Evolutionary conservation across 2,797 vertebrate species (phyloP).

Genomic region (Sparidentex hasta): DNA sequence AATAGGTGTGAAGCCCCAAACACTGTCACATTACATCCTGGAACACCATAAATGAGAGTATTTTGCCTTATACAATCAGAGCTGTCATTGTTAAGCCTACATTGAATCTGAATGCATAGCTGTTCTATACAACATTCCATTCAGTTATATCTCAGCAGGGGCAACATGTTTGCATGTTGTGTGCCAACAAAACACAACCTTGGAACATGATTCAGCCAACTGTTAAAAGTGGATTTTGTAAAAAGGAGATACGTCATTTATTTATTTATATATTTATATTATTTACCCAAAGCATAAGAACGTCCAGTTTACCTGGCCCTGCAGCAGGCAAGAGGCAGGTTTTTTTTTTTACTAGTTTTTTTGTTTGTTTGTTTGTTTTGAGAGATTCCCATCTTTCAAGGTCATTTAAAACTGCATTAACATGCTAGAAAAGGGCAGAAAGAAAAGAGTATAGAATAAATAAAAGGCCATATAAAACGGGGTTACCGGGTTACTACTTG

Average conservation of each 20-base stretch:
- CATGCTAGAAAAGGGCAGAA: background rate
- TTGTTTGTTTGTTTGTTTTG: background rate
- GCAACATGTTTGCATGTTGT: too few species aligned
- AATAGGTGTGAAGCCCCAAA: background rate
- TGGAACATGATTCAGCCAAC: background rate
- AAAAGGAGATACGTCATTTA: background rate
- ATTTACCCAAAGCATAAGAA: background rate
- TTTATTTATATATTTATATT: too few species aligned
- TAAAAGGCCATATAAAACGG: background rate
- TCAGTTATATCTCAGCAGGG: background rate
- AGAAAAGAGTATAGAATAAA: background rate
- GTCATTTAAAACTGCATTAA: background rate
- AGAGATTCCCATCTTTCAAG: background rate
- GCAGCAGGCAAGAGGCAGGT: background rate
- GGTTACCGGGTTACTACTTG: background rate
- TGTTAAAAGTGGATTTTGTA: background rate
- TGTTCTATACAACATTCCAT: background rate
- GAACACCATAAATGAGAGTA: background rate
- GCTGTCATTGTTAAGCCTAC: too few species aligned
- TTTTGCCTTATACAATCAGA: too few species aligned
- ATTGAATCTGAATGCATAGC: background rate
- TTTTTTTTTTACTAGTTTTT: too few species aligned
- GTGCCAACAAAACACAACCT: background rate
- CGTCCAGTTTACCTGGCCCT: background rate
- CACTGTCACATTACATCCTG: background rate